A percentile compares a stretch with the other conserved stretches of the same genome.
These are phyloP conservation scores for Danio kyathit DNA, from an alignment of 2,797 vertebrate genomes.

Conservation along the genomic window DNA sequence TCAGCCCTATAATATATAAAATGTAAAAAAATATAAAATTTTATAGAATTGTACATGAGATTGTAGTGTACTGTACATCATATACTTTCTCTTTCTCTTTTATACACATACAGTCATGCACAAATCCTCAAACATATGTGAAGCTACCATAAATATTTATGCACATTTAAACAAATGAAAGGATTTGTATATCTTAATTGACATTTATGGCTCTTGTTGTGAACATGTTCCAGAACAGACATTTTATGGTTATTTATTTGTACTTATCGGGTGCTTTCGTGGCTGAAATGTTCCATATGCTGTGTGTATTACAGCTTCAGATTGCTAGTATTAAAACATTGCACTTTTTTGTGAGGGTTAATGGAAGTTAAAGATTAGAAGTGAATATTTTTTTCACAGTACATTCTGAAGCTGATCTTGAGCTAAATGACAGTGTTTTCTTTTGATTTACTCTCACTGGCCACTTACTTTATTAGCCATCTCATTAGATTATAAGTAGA, in stretches of 20 bases:
- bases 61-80: too few relatives aligned
- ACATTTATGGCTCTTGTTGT: constrained; percentile 32
- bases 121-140: constrained; percentile 18
- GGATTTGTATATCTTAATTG: constrained; percentile 15
- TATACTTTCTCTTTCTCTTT: constrained; percentile 9
- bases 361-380: background rate
- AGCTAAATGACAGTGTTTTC: too few relatives aligned
- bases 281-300: constrained; percentile 14
- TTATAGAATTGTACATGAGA: too few relatives aligned
- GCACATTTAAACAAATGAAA: constrained; percentile 14
- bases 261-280: constrained; percentile 1
- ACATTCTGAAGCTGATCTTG: background rate
- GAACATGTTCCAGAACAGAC: background rate
- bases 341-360: background rate
- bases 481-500: too few relatives aligned
- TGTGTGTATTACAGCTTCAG: background rate
- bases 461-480: too few relatives aligned
- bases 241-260: constrained; percentile 32
- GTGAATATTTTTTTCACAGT: background rate
- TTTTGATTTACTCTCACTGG: too few relatives aligned
- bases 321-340: background rate
- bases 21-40: too few relatives aligned
- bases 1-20: too few relatives aligned
- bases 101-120: background rate
- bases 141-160: constrained; percentile 22